A percentile compares a stretch with the other conserved stretches of the same genome.
phyloP scores from a whole-genome alignment of 64 coral and sea anemone genomes.

The Porites lutea region DNA sequence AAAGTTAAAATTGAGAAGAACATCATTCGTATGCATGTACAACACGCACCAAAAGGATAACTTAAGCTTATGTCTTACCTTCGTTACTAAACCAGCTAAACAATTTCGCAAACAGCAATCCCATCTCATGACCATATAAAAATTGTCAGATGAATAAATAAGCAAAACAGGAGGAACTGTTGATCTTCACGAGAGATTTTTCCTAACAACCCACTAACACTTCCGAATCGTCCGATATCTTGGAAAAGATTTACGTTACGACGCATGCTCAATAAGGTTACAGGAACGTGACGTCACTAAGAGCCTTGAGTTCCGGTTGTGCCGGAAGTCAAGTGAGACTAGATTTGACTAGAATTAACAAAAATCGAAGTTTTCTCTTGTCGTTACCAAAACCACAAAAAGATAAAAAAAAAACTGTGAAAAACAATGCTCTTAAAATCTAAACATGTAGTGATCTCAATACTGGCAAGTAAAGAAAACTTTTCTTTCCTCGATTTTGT shows the following conservation, averaged over 20 bases:
- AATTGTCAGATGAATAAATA: constrained; percentile 7
- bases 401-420: no score
- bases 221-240: constrained; percentile 19
- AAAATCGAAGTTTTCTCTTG: no score
- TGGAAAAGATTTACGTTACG: not conserved
- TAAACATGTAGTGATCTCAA: no score
- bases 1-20: no score
- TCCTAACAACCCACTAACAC: not conserved
- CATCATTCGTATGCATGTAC: no score
- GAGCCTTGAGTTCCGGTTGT: not conserved
- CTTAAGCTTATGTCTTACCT: constrained; percentile 50
- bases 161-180: not conserved
- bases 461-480: no score
- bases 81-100: constrained; percentile 96
- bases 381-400: no score
- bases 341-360: no score
- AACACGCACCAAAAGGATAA: no score
- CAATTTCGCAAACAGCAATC: constrained; percentile 84
- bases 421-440: no score
- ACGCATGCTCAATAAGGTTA: constrained; percentile 1
- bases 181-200: not conserved
- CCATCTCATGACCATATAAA: constrained; percentile 86
- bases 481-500: no score
- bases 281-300: constrained; percentile 5
- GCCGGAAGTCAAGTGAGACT: not conserved